Percentiles rank a stretch among this genome's conserved stretches.
Conservation (phyloP, 2,888 invertebrate genomes). For the Microplitis manilae region DNA sequence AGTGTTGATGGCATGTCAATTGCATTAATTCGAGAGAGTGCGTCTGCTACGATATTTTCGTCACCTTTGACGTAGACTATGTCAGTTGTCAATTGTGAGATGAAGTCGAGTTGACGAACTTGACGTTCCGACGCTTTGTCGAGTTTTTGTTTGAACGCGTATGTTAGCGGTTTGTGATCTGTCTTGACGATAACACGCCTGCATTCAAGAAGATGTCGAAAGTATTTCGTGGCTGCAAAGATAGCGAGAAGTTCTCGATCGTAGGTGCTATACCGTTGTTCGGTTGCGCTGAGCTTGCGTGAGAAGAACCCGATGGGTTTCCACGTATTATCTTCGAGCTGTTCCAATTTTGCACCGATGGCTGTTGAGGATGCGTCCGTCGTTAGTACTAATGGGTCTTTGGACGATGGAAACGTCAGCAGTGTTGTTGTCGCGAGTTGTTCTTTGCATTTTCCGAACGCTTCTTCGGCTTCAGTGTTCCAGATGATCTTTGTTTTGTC, state of each 20-base stretch:
- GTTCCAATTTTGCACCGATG: constrained; percentile 25
- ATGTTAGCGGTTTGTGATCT: constrained; percentile 28
- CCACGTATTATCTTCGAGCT: background rate
- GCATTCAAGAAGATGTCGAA: constrained; percentile 25
- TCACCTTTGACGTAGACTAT: constrained; percentile 25
- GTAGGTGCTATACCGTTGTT: constrained; percentile 33
- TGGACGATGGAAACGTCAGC: constrained; percentile 11
- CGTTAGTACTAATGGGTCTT: constrained; percentile 8
- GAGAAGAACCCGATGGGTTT: constrained; percentile 33
- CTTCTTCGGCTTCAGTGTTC: constrained; percentile 1
- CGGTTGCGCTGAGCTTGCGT: constrained; percentile 19
- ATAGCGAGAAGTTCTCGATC: constrained; percentile 41
- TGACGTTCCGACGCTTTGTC: constrained; percentile 27
- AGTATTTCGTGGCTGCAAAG: constrained; percentile 19
- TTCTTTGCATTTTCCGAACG: constrained; percentile 17
- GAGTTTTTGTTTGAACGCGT: constrained; percentile 10
- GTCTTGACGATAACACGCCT: constrained; percentile 33
- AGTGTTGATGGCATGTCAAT: background rate
- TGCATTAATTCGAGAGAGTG: constrained; percentile 32
- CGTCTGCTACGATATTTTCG: constrained; percentile 33
- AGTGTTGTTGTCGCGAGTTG: constrained; percentile 8
- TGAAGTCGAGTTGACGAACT: constrained; percentile 28
- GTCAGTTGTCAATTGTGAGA: constrained; percentile 32
- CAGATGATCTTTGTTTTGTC: constrained; percentile 9
- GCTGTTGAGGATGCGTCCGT: constrained; percentile 21